Evolutionary conservation across 2,113 vertebrate species (phyloP), one percentile per base, ranked within the genome.

Genomic region (Brachyhypopomus occidentalis): DNA sequence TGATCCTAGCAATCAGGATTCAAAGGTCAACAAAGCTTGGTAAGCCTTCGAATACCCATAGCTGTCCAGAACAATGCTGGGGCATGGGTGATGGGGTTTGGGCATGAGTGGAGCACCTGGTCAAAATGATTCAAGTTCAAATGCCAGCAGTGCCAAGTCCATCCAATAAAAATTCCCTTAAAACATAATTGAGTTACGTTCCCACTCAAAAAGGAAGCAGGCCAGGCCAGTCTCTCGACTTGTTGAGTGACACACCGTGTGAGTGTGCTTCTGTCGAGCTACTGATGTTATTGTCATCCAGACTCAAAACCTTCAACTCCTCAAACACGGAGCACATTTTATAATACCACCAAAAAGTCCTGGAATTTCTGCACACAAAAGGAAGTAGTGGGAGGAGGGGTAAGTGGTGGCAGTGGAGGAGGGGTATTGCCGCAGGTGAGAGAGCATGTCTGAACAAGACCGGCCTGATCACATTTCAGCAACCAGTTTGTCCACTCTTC

Each of bases 291-390:
- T 8, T 36, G 17, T 45, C 8, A 70, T 70, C 67, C 36, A 25
- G 16, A 17, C 9, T 22, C 11, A 41, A 45, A 72, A 22, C 19
- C 23, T 8, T 30, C 23, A 23, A 0, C 27, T 66, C 63, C 63
- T 66, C 16, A 23, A 41, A 41, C 41, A 41, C 7, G 0, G 8
- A 69, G 38, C n/a, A 22, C 69, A 52, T 75, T 69, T 74, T 60
- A 59, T 81, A 70, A 60, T 30, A 56, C 20, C 19, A 69, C 19
- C 16, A 67, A 73, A 75, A 67, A 23, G 52, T 17, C 52, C 55
- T 67, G n/a, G 80, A 90, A 89, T 90, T 91, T 86, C 89, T 84
- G 70, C 45, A 81, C 63, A 88, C 84, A 88, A 87, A 87, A 59
- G 63, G 23, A 17, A n/a, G 19, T 60, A 72, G 75, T 52, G 36